These are phyloP conservation scores for Thamnophis sirtalis DNA, from an alignment of 2,113 vertebrate genomes.

Conservation along the genomic window DNA sequence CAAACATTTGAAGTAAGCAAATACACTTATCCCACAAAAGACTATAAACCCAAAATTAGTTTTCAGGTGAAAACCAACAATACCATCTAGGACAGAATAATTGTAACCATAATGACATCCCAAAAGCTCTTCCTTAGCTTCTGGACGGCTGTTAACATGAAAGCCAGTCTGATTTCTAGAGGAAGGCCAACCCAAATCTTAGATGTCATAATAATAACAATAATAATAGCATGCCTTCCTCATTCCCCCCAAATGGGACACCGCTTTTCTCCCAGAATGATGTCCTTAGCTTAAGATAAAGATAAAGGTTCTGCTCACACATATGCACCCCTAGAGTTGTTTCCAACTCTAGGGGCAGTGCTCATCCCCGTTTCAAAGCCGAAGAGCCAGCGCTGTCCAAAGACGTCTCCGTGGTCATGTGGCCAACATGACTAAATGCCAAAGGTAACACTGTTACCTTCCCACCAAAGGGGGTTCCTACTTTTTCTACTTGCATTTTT, in stretches of 20 bases:
- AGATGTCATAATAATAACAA: not conserved
- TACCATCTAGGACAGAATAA: not conserved
- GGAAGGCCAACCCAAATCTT: not conserved
- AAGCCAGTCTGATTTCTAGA: not conserved
- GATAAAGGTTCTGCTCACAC: too few species aligned
- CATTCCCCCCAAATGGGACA: not conserved
- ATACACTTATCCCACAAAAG: not conserved
- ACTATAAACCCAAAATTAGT: not conserved
- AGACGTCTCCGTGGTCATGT: too few species aligned
- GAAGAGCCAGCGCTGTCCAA: too few species aligned
- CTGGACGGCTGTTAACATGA: not conserved
- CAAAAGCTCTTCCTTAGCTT: not conserved
- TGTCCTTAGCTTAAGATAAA: not conserved
- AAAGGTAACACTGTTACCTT: too few species aligned
- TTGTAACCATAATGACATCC: not conserved
- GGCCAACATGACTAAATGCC: too few species aligned
- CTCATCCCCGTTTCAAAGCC: too few species aligned
- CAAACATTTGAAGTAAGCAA: not conserved
- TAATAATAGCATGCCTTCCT: not conserved
- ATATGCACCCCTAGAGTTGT: too few species aligned
- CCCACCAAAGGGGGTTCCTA: too few species aligned
- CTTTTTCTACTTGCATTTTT: too few species aligned
- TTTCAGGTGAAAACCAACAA: not conserved
- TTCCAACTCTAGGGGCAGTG: too few species aligned
- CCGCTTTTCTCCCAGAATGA: not conserved